Conservation (phyloP, 2,888 invertebrate species). For the Lasioglossum lativentre region DNA sequence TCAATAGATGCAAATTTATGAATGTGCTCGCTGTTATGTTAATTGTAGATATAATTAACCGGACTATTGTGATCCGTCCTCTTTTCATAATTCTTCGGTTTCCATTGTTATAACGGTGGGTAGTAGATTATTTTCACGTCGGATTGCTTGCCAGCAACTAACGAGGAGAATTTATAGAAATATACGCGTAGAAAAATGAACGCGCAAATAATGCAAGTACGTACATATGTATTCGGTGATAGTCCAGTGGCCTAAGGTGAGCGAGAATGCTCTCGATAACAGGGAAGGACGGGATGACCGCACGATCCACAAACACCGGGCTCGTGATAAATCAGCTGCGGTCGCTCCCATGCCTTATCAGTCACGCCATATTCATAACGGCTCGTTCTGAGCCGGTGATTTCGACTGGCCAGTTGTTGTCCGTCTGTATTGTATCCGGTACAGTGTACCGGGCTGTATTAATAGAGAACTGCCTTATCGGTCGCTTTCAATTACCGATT, state of each 20-base stretch:
- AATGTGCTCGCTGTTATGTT: too few species aligned
- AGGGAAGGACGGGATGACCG: constrained; percentile 52
- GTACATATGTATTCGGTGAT: too few species aligned
- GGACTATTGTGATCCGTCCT: too few species aligned
- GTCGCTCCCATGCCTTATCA: constrained; percentile 70
- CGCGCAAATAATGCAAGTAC: not conserved
- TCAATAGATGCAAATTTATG: too few species aligned
- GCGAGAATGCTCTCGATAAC: constrained; percentile 54
- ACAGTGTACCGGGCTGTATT: constrained; percentile 29
- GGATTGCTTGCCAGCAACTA: not conserved
- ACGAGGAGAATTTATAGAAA: not conserved
- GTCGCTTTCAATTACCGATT: constrained; percentile 8
- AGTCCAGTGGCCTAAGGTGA: constrained; percentile 12
- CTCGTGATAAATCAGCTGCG: constrained; percentile 69
- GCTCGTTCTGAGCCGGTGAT: constrained; percentile 62
- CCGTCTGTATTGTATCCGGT: constrained; percentile 34
- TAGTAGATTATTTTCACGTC: too few species aligned
- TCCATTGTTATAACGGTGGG: too few species aligned
- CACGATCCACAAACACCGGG: constrained; percentile 61
- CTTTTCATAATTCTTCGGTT: too few species aligned
- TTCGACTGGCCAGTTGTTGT: constrained; percentile 52
- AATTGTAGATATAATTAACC: too few species aligned
- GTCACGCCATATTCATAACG: constrained; percentile 72
- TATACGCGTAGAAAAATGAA: too few species aligned
- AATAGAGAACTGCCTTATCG: constrained; percentile 1